Evolutionary conservation across 2,113 vertebrate genomes (phyloP), one percentile per base, ranked within the genome.

Genomic region (Hippocampus guttulatus): DNA sequence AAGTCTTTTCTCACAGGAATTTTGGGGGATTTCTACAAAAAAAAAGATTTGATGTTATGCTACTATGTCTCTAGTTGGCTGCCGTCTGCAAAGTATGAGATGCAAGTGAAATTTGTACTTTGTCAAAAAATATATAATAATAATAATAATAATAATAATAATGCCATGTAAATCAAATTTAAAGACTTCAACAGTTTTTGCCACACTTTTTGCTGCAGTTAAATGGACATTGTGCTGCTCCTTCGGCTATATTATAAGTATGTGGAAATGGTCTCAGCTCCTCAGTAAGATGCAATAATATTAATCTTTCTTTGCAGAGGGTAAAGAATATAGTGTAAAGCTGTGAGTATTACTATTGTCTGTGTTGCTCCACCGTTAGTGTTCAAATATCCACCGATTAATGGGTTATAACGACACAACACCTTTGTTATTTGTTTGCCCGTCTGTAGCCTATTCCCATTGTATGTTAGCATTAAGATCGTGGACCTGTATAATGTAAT

Each of bases 371-470:
- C 20, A 52, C 18, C 16, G 6, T 52, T 52, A 5, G 20, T 52
- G 51, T 52, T 52, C 51, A 52, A 33, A 87, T 87, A 88, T 82
- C 87, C 83, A 91, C 30, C 30, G 30, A 33, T 90, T 80, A 85
- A 79, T 74, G 71, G 70, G 75, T 38, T 66, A 47, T 75, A 47
- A 47, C 15, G 15, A 2, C 12, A 71, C 79, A 69, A 63, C 18
- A 21, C 5, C 20, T 7, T 20, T 52, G 51, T 15, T 47, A 47
- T 16, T 47, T 16, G 14, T 47, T 47, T 4, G 15, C 45, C 45
- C 45, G 16, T 18, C 51, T 52, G 5, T 21, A 18, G 51, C 20
- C 18, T 52, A 6, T 52, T 52, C 5, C 20, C 16, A 38, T 38
- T 38, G 5, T 38, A 38, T 38, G 33, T 38, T 38, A 38, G 33